Evolutionary conservation across 2,888 invertebrate genomes (phyloP).

Genomic region (Sylvicola cinctus): DNA sequence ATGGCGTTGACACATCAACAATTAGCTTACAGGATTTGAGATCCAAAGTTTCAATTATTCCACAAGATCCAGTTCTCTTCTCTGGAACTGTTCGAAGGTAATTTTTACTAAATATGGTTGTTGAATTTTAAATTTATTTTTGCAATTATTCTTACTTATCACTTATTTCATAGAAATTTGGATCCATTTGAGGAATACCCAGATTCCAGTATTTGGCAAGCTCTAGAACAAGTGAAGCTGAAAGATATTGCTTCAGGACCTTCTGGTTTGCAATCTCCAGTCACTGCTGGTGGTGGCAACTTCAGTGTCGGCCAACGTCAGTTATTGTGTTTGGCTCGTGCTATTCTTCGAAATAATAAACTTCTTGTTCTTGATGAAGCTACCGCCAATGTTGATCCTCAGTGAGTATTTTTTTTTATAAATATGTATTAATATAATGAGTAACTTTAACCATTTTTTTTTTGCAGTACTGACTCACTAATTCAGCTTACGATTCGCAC

Average conservation of each 20-base stretch:
- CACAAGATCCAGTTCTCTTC: slow-evolving; percentile 30
- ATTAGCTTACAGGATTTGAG: slow-evolving; percentile 39
- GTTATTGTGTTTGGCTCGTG: slow-evolving; percentile 63
- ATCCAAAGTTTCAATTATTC: slow-evolving; percentile 39
- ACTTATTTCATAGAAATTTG: slow-evolving; percentile 38
- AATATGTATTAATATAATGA: slow-evolving; percentile 1
- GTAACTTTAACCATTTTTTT: slow-evolving; percentile 1
- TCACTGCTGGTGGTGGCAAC: slow-evolving; percentile 35
- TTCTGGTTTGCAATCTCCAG: slow-evolving; percentile 30
- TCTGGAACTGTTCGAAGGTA: slow-evolving; percentile 29
- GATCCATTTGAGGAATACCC: slow-evolving; percentile 54
- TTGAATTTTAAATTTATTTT: neutral
- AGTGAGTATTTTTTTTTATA: slow-evolving; percentile 12
- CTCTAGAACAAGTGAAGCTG: slow-evolving; percentile 48
- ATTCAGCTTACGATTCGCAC: slow-evolving; percentile 58
- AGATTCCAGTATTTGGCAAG: slow-evolving; percentile 46
- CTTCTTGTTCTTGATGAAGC: slow-evolving; percentile 53
- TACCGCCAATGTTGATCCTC: slow-evolving; percentile 40
- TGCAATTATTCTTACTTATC: neutral
- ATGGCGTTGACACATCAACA: slow-evolving; percentile 35
- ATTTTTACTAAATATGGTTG: neutral
- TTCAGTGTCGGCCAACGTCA: slow-evolving; percentile 43
- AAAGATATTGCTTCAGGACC: slow-evolving; percentile 28
- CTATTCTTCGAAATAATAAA: slow-evolving; percentile 54
- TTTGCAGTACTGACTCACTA: slow-evolving; percentile 39